Base-by-base conservation (phyloP, 1,140 invertebrate genomes). In the Papilio xuthus region DNA sequence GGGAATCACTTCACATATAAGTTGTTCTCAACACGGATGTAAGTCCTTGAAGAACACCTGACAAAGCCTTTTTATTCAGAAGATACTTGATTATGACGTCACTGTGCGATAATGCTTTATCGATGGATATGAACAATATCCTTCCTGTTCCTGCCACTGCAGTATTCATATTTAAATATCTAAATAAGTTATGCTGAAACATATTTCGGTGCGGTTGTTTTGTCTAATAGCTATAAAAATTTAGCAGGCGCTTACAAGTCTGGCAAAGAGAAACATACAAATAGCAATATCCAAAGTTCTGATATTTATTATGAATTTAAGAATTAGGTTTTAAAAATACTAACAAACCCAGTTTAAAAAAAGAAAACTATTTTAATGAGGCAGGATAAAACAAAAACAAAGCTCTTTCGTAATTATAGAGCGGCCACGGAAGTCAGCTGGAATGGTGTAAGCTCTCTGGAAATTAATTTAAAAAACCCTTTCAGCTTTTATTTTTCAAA, bases 321-420 rank as follows among this genome's bases (percentile, higher is more conserved):
- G 10, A 60, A 60, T 60, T 20, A 4, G 12, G 60, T 32, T 63
- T 63, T 63, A 28, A 28, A 28, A 63, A 60, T 10, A 28, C 26
- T 13, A 15, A 28, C 23, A 15, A 15, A 28, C 12, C 60, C 56
- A 60, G 23, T 60, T 67, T 67, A 28, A 28, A 67, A 67, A 67
- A 67, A 67, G 60, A 67, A 67, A 67, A 67, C 60, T 67, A 28
- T 67, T 67, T 67, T 67, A 67, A 67, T 67, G 60, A 67, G 60
- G 60, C 60, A 67, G 60, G 26, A 67, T 67, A 67, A 67, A 67
- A 67, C 26, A 67, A 67, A 67, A 67, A 32, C 60, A 67, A 67
- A 32, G 60, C 60, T 67, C 60, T 67, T 67, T 67, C 60, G 60
- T 26, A 67, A 67, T 67, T 67, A 67, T 67, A 67, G 26, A 67